A percentile compares a stretch with the other conserved stretches of the same genome.
Evolutionary conservation across 2,113 vertebrate species (phyloP).

Genomic region (Tetrao urogallus): DNA sequence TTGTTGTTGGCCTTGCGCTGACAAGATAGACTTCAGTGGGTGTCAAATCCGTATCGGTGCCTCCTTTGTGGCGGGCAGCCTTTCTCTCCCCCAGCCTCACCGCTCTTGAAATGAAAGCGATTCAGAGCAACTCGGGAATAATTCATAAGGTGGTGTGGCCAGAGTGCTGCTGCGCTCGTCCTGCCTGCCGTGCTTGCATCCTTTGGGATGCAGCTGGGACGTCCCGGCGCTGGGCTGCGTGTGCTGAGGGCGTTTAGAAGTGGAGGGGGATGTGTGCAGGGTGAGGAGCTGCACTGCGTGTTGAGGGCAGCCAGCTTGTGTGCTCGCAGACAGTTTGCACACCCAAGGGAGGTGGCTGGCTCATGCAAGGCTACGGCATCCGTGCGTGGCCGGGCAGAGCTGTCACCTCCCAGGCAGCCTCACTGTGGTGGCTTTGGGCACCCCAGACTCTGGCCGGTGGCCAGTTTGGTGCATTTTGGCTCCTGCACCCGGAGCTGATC

Average conservation of each 20-base stretch:
- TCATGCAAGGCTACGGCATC: background rate
- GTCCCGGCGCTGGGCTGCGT: fast-evolving
- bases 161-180: background rate
- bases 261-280: background rate
- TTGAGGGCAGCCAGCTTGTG: background rate
- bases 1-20: constrained; percentile 86
- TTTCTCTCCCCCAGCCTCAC: background rate
- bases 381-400: fast-evolving
- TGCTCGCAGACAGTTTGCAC: background rate
- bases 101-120: constrained; percentile 29
- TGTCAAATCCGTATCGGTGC: constrained; percentile 68
- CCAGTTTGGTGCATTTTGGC: background rate
- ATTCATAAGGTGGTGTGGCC: constrained; percentile 3
- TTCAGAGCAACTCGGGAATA: constrained; percentile 26
- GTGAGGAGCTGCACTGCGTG: background rate
- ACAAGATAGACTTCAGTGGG: constrained; percentile 82
- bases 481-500: background rate
- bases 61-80: constrained; percentile 68
- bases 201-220: background rate
- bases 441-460: fast-evolving
- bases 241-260: background rate
- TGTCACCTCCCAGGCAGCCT: fast-evolving
- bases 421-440: background rate
- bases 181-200: background rate
- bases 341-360: background rate